Conservation (phyloP, 2,888 invertebrate species). For the Mantis religiosa region DNA sequence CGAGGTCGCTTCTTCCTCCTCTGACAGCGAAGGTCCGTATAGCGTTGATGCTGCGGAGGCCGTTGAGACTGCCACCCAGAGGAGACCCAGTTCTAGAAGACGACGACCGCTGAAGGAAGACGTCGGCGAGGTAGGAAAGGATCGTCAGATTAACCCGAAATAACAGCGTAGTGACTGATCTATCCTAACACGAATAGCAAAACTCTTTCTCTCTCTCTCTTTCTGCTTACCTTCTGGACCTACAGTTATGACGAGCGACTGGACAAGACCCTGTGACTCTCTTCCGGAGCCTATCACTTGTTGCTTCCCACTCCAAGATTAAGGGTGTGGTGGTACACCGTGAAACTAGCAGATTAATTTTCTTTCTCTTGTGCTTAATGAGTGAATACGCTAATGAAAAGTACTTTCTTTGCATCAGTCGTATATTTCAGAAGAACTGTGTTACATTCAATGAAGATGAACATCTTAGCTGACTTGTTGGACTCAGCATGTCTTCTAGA, state of each 20-base stretch:
- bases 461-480: not conserved
- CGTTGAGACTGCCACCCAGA: not conserved
- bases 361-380: not conserved
- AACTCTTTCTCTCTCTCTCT: not conserved
- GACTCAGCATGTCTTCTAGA: not conserved
- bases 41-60: not conserved
- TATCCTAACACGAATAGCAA: not conserved
- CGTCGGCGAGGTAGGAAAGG: not conserved
- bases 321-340: not conserved
- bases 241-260: not conserved
- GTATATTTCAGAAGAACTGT: not conserved
- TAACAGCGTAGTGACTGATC: not conserved
- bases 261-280: not conserved
- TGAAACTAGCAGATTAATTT: not conserved
- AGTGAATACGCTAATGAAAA: no score
- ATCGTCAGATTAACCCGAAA: not conserved
- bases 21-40: not conserved
- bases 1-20: no score
- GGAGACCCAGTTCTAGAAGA: not conserved
- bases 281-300: not conserved
- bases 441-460: not conserved
- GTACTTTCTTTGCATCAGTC: no score
- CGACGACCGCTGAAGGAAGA: no score
- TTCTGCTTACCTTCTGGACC: not conserved
- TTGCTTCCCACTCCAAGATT: not conserved